Evolutionary conservation across 30 jellyfish, hydroid and myxozoan genomes (phyloP).

Genomic region (Calvadosia cruxmelitensis): DNA sequence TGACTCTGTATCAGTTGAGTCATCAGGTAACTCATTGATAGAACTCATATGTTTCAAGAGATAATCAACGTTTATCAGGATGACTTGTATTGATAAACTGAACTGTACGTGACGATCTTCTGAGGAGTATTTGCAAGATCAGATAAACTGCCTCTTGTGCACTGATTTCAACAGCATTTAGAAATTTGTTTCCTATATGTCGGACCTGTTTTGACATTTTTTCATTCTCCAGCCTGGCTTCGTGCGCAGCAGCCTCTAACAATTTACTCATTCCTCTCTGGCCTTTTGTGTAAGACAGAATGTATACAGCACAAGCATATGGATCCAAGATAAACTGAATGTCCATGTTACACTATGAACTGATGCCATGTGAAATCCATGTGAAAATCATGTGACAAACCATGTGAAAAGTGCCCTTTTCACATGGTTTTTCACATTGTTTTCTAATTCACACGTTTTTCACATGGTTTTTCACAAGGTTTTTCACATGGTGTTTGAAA

Average conservation of each 20-base stretch:
- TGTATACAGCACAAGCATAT: slow-evolving; percentile 22
- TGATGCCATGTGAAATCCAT: too few species aligned
- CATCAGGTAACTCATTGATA: slow-evolving; percentile 14
- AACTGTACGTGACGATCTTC: slow-evolving; percentile 14
- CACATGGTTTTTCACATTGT: too few species aligned
- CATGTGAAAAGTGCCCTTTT: too few species aligned
- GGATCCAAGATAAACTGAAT: slow-evolving; percentile 23
- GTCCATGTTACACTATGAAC: too few species aligned
- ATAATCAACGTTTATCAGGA: slow-evolving; percentile 16
- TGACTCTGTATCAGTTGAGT: slow-evolving; percentile 10
- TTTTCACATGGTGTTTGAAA: too few species aligned
- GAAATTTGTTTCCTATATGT: slow-evolving; percentile 17
- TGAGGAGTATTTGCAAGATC: slow-evolving; percentile 8
- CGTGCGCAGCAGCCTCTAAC: slow-evolving; percentile 10
- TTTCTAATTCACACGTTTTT: too few species aligned
- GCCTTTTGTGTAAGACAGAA: slow-evolving; percentile 17
- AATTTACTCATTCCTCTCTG: slow-evolving; percentile 29
- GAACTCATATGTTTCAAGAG: background rate
- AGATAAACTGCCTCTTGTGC: slow-evolving; percentile 30
- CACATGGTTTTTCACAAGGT: too few species aligned
- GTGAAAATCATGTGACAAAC: too few species aligned
- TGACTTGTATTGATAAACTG: slow-evolving; percentile 18
- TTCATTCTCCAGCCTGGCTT: background rate
- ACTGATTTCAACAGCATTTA: slow-evolving; percentile 26
- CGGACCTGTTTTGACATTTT: slow-evolving; percentile 4